A percentile compares a stretch with the other conserved stretches of the same genome.
phyloP scores from a whole-genome alignment of 2,888 invertebrate genomes.

The Helleia helle region DNA sequence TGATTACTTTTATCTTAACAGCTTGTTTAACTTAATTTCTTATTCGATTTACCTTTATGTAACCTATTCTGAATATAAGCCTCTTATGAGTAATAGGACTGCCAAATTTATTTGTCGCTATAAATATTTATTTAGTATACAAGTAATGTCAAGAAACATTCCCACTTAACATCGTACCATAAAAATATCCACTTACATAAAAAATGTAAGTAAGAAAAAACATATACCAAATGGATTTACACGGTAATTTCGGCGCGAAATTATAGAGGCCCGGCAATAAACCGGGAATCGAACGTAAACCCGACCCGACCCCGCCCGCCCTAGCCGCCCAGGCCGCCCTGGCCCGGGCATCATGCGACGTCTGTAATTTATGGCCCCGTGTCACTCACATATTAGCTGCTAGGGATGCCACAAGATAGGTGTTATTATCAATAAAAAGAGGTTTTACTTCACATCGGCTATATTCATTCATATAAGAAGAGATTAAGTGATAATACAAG shows the following conservation, averaged over 20 bases:
- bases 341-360: slow-evolving; percentile 44
- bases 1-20: too few species aligned
- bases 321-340: background rate
- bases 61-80: too few species aligned
- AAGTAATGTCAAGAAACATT: slow-evolving; percentile 9
- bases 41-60: too few species aligned
- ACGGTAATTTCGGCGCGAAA: slow-evolving; percentile 19
- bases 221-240: slow-evolving; percentile 14
- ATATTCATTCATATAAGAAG: too few species aligned
- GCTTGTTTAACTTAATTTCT: too few species aligned
- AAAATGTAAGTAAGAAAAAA: slow-evolving; percentile 11
- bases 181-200: slow-evolving; percentile 10
- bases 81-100: too few species aligned
- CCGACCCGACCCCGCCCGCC: slow-evolving; percentile 14
- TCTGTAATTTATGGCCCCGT: slow-evolving; percentile 59
- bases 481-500: too few species aligned
- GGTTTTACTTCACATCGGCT: too few species aligned
- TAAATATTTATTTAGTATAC: too few species aligned
- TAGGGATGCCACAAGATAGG: slow-evolving; percentile 35
- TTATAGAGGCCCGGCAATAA: slow-evolving; percentile 28
- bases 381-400: slow-evolving; percentile 66
- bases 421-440: too few species aligned
- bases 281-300: slow-evolving; percentile 43
- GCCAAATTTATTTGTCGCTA: too few species aligned
- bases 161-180: background rate